Percentiles rank a stretch among this genome's conserved stretches.
Evolutionary conservation across 1,140 invertebrate genomes (phyloP).

Genomic region (Drosophila asahinai): DNA sequence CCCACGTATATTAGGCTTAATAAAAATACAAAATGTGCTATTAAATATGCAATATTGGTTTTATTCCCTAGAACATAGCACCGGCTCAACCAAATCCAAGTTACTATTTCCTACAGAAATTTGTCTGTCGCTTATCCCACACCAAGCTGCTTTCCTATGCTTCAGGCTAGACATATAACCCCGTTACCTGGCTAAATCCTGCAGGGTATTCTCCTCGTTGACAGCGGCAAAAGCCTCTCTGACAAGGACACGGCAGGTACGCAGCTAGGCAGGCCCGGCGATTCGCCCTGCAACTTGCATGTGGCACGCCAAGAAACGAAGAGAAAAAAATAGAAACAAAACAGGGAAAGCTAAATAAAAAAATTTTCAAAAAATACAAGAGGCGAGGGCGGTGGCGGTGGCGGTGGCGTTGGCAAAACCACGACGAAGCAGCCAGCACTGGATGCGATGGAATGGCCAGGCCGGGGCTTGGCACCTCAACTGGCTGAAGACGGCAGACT

Average conservation of each 20-base stretch:
- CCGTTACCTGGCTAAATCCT: background rate
- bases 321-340: slow-evolving; percentile 2
- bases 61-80: background rate
- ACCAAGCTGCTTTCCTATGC: background rate
- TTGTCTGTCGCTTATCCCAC: background rate
- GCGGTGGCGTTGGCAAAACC: slow-evolving; percentile 25
- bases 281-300: slow-evolving; percentile 49
- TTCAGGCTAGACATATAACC: slow-evolving; percentile 18
- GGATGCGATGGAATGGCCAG: slow-evolving; percentile 20
- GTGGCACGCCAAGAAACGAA: slow-evolving; percentile 55
- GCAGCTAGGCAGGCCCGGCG: slow-evolving; percentile 38
- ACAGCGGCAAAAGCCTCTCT: slow-evolving; percentile 58
- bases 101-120: background rate
- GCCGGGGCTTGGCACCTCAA: slow-evolving; percentile 38
- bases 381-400: slow-evolving; percentile 6
- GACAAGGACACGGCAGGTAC: slow-evolving; percentile 69
- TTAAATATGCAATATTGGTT: background rate
- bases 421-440: slow-evolving; percentile 42
- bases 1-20: background rate
- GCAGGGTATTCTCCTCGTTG: slow-evolving; percentile 46
- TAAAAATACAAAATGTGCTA: background rate
- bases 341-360: slow-evolving; percentile 23
- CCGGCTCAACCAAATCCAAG: background rate
- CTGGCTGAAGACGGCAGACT: slow-evolving; percentile 57
- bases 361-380: slow-evolving; percentile 19